These are phyloP conservation scores for Karalla daura DNA, from an alignment of 2,797 vertebrate genomes.

Conservation along the genomic window DNA sequence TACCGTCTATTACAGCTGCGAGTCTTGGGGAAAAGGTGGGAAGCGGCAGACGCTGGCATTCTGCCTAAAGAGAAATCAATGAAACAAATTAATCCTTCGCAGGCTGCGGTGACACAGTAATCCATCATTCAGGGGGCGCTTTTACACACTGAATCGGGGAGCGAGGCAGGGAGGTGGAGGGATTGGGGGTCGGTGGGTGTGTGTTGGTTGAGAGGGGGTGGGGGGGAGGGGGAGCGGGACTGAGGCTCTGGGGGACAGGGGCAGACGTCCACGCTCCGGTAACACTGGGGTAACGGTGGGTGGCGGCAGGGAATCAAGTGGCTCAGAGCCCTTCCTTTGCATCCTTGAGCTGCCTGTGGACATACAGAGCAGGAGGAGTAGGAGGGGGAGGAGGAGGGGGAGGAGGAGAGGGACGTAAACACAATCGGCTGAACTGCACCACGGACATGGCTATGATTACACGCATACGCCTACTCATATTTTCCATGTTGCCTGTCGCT, in stretches of 20 bases:
- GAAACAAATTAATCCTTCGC: constrained; percentile 99
- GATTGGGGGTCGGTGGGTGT: constrained; percentile 80
- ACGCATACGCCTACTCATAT: constrained; percentile 58
- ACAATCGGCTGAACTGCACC: constrained; percentile 59
- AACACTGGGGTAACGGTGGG: constrained; percentile 88
- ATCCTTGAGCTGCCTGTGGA: constrained; percentile 86
- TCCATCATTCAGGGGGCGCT: constrained; percentile 99
- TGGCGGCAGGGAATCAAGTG: constrained; percentile 87
- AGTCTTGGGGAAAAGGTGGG: constrained; percentile 97
- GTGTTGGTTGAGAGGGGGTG: constrained; percentile 58
- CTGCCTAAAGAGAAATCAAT: constrained; percentile 99
- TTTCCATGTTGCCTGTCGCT: constrained; percentile 42
- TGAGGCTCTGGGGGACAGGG: constrained; percentile 89
- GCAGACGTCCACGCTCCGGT: constrained; percentile 91
- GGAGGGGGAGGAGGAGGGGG: constrained; percentile 50
- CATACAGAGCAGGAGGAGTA: constrained; percentile 61
- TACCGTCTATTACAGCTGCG: constrained; percentile 98
- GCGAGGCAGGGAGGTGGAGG: constrained; percentile 83
- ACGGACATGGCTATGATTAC: constrained; percentile 56
- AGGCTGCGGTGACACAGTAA: constrained; percentile 99
- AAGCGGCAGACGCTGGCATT: constrained; percentile 99
- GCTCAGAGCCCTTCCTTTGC: constrained; percentile 83
- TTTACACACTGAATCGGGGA: constrained; percentile 98
- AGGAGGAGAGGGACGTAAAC: constrained; percentile 55
- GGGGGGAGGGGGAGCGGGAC: constrained; percentile 63